phyloP scores from a whole-genome alignment of 2,113 vertebrate species.

The Lagopus leucura region DNA sequence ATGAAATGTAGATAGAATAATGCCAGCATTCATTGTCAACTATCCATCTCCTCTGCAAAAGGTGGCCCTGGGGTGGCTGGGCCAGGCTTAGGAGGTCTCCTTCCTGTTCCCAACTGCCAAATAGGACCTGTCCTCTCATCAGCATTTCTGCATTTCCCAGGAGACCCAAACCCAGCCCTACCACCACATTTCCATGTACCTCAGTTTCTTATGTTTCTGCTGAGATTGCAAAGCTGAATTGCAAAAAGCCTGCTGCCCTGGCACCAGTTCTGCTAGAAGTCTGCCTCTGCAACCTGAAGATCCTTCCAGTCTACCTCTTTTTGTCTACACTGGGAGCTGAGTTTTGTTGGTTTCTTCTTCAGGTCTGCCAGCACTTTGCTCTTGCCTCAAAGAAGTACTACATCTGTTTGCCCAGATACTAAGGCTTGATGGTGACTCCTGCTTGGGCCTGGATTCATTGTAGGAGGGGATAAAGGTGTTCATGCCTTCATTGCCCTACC shows the following conservation, averaged over 20 bases:
- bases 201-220: not conserved
- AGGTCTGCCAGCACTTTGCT: not conserved
- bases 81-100: not conserved
- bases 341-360: not conserved
- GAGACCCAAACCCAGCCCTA: not conserved
- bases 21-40: not conserved
- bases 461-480: not conserved
- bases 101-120: not conserved
- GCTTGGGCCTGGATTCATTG: not conserved
- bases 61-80: not conserved
- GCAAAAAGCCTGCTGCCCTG: not conserved
- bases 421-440: not conserved
- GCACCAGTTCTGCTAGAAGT: not conserved
- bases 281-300: not conserved
- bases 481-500: not conserved
- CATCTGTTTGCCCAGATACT: not conserved
- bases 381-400: not conserved
- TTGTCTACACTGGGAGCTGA: not conserved
- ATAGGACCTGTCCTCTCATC: not conserved
- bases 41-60: not conserved
- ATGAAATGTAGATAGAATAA: not conserved
- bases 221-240: not conserved
- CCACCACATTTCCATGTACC: fast-evolving
- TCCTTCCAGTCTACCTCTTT: not conserved
- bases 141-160: not conserved